Evolutionary conservation across 2,797 vertebrate species (phyloP), one percentile per base, ranked within the genome.

Genomic region (Gymnoscopelus braueri): DNA sequence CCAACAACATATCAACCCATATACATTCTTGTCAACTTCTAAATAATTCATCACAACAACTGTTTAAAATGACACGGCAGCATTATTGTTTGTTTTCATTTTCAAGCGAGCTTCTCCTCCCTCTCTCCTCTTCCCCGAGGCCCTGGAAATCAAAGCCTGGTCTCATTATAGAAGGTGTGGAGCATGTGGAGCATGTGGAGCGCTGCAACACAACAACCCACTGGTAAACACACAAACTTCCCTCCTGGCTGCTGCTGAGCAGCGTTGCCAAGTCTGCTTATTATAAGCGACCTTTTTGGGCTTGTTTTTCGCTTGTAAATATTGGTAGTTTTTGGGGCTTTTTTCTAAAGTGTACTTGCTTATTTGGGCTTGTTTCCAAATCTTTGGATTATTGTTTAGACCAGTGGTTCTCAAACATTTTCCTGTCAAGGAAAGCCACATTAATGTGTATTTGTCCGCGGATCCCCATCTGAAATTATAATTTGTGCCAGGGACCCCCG

Each of bases 41-140:
- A 66, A 87, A 86, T 87, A 86, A 92, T 90, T 91, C 82, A 89
- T 87, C 72, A 80, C 52, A 74, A 81, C 87, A 80, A 87, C 83
- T 72, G 71, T 84, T 83, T 74, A 84, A 79, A 85, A 83, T 74
- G 64, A 84, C 72, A 77, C 72, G 49, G 60, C 69, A 64, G 66
- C 60, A 65, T 84, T 71, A 77, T 78, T 84, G 80, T 47, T 55
- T 55, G n/a, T 87, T 87, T 82, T 80, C 67, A 75, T 82, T 87
- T 75, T 58, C 72, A 66, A 44, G 39, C 74, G 59, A 77, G 68
- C 35, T 82, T 77, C 71, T 74, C 71, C 59, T 71, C 65, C 60
- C 67, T 67, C 57, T 44, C 29, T 78, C 50, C 29, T 75, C 44
- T 14, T 67, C 68, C 75, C 63, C 8, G 14, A 75, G 85, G 80